Evolutionary conservation across 2,888 invertebrate genomes (phyloP).

Genomic region (Dasysyrphus tricinctus): DNA sequence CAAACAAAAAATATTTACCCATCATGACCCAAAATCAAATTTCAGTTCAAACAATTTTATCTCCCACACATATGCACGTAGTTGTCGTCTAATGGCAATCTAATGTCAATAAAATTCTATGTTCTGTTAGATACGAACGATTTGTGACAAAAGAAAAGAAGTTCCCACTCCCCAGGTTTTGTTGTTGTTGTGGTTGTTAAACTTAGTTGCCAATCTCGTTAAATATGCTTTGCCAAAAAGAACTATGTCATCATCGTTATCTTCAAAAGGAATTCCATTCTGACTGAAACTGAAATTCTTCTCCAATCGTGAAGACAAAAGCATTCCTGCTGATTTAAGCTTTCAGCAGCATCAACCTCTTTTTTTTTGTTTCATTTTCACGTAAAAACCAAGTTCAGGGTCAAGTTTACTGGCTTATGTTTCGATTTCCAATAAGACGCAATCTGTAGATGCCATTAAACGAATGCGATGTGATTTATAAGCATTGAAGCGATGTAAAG

Average conservation of each 20-base stretch:
- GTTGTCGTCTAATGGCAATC: slow-evolving; percentile 58
- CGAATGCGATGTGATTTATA: slow-evolving; percentile 38
- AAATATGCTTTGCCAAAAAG: slow-evolving; percentile 5
- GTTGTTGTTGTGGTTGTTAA: neutral
- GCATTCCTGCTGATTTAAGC: slow-evolving; percentile 11
- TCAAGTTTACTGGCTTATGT: slow-evolving; percentile 54
- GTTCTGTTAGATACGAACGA: slow-evolving; percentile 22
- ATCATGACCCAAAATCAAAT: slow-evolving; percentile 64
- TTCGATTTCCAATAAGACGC: slow-evolving; percentile 50
- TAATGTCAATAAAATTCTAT: slow-evolving; percentile 63
- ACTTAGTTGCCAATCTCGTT: neutral
- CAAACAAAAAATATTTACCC: slow-evolving; percentile 36
- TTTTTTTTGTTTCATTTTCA: neutral
- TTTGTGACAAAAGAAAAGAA: slow-evolving; percentile 27
- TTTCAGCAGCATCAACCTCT: neutral
- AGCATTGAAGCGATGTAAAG: slow-evolving; percentile 33
- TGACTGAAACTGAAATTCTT: slow-evolving; percentile 14
- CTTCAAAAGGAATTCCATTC: neutral
- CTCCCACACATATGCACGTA: slow-evolving; percentile 27
- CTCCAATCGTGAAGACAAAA: slow-evolving; percentile 7
- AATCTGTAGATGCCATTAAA: slow-evolving; percentile 49
- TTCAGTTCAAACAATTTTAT: slow-evolving; percentile 66
- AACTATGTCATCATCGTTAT: slow-evolving; percentile 6
- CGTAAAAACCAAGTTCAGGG: slow-evolving; percentile 64
- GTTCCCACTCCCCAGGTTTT: slow-evolving; percentile 24